phyloP scores from a whole-genome alignment of 2,888 invertebrate species.

The Thereva unica region DNA sequence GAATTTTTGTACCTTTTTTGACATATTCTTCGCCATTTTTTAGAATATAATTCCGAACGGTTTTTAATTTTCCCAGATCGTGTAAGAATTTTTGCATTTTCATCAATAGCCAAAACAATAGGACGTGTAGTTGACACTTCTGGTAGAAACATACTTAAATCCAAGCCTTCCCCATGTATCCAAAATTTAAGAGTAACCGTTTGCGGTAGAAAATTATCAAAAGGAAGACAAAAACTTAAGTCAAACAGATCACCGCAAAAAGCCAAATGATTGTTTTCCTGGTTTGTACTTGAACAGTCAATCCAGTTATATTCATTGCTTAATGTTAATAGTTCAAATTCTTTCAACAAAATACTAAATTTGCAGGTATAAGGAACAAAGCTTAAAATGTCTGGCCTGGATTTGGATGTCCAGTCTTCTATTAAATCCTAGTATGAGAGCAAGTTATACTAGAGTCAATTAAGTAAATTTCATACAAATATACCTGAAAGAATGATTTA shows the following conservation, averaged over 20 bases:
- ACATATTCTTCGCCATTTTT: constrained; percentile 85
- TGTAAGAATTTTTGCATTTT: constrained; percentile 83
- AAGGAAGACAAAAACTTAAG: constrained; percentile 91
- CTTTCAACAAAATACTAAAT: constrained; percentile 86
- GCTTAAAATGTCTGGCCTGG: constrained; percentile 87
- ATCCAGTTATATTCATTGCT: constrained; percentile 99
- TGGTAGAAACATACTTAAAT: constrained; percentile 86
- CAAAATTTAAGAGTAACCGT: constrained; percentile 88
- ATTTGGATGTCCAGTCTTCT: constrained; percentile 95
- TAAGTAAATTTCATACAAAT: not conserved
- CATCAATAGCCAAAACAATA: constrained; percentile 80
- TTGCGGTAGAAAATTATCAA: constrained; percentile 89
- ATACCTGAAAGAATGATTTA: constrained; percentile 86
- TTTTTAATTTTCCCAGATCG: constrained; percentile 69
- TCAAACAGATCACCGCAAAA: constrained; percentile 94
- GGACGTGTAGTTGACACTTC: constrained; percentile 88
- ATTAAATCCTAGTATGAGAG: constrained; percentile 71
- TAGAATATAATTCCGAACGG: constrained; percentile 60
- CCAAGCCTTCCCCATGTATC: constrained; percentile 94
- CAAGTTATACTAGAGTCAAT: not conserved
- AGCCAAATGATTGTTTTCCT: constrained; percentile 92
- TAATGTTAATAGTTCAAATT: constrained; percentile 91
- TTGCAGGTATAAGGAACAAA: constrained; percentile 98
- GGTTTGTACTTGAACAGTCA: constrained; percentile 93
- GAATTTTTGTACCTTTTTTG: constrained; percentile 60